These are phyloP conservation scores for Rhagoletis pomonella DNA, from an alignment of 1,140 invertebrate species.

Conservation along the genomic window DNA sequence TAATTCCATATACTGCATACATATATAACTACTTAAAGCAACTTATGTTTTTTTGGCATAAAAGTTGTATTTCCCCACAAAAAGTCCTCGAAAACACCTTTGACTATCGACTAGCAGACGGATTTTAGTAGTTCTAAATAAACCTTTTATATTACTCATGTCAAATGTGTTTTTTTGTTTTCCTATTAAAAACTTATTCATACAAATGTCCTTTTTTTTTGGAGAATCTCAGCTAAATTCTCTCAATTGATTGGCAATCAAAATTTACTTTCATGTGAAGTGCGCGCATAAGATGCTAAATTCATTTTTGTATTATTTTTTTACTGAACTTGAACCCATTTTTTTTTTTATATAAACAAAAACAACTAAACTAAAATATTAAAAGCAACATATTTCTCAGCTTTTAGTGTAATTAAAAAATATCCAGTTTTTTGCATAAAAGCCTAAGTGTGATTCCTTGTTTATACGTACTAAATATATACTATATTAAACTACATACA, in stretches of 20 bases:
- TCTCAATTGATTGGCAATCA: slow-evolving; percentile 6
- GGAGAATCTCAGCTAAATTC: neutral
- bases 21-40: slow-evolving; percentile 15
- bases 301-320: neutral
- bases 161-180: neutral
- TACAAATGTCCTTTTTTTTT: slow-evolving; percentile 6
- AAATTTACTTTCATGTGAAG: neutral
- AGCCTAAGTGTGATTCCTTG: neutral
- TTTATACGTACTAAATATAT: neutral
- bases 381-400: neutral
- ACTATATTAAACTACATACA: neutral
- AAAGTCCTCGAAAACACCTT: neutral
- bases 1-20: slow-evolving; percentile 32
- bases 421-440: neutral
- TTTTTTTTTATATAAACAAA: neutral
- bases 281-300: slow-evolving; percentile 2
- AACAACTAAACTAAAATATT: neutral
- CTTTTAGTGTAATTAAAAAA: neutral
- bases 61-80: neutral
- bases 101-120: neutral
- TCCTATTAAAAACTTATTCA: neutral
- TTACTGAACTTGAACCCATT: neutral
- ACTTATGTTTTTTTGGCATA: neutral
- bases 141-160: slow-evolving; percentile 23
- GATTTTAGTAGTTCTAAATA: neutral